Evolutionary conservation across 2,113 vertebrate species (phyloP), one percentile per base, ranked within the genome.

Genomic region (Urocolius indicus): DNA sequence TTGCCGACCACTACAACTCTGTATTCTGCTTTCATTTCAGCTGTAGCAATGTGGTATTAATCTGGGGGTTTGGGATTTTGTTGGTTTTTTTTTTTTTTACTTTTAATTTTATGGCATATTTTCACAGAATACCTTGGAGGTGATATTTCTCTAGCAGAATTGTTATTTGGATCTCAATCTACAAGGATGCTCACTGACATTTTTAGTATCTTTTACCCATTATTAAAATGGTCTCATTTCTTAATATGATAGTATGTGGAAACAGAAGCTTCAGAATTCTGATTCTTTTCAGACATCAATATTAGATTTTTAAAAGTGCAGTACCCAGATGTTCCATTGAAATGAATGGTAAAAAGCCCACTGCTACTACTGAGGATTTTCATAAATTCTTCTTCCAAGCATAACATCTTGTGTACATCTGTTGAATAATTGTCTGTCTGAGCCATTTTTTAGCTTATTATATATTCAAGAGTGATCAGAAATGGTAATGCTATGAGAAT

Each of bases 321-420:
- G 1, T 85, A 62, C 23, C n/a, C 79, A 88, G 78, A 72, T 76
- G 73, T 83, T 90, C 79, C 54, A 51, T 14, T 90, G 46, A 96
- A 92, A 83, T 43, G 6, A 69, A 65, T 80, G 75, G 41, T 78
- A 77, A 93, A 73, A 26, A 62, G 23, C 79, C 54, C 55, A 55
- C 43, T 62, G 27, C 20, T 38, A 72, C 29, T 2, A 1, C 45
- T 49, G n/a, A 68, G 45, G 13, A 10, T 17, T 90, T 94, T 78
- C 20, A 45, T 59, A 34, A 75, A 82, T 67, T 82, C 67, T 77
- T 85, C 67, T 71, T 83, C 62, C 0, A 0, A 77, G 30, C 46
- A 27, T 34, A 66, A 66, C 8, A 30, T 16, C 27, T 11, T 34
- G 23, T 9, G n/a, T 45, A 66, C 24, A 76, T 86, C 63, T 69